Base-by-base conservation (phyloP, 1,140 invertebrate species). In the Procambarus virginalis region DNA sequence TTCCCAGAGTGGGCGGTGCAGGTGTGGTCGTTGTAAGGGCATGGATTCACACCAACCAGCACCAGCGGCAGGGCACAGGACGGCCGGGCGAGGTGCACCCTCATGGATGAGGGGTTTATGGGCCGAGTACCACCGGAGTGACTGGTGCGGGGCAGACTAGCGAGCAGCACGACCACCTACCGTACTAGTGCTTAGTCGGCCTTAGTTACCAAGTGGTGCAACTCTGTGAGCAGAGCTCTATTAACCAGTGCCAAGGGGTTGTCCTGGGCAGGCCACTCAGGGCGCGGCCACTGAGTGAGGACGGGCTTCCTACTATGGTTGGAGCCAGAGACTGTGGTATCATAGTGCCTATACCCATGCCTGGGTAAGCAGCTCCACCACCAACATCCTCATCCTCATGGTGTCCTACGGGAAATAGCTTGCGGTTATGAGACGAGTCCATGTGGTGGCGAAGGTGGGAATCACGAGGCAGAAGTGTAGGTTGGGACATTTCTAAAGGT, bases 201-300 rank as follows among this genome's bases (percentile, higher is more conserved):
- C 85, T 91, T 91, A 68, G 90, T 87, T 34, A 91, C 90, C 75
- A 91, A 79, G 60, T 91, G 90, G 76, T 91, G 90, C 82, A 91
- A 84, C 77, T 91, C 85, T 45, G 90, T 84, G n/a, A 91, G 64
- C 12, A 91, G 86, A 68, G 85, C 84, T 48, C 90, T 83, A 75
- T 89, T 87, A 60, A 89, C 84, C 81, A 89, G 70, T 46, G 89
- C 76, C 89, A 86, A 48, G 64, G 90, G 89, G 83, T 89, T 78
- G 70, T 92, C 91, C 76, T 88, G 85, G 58, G 90, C 45, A 82
- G 86, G 80, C 91, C 89, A 82, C 49, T 85, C 91, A 51, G 90
- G 86, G 77, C 84, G 90, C 22, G 84, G 55, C 64, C 78, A 81
- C 12, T 45, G 64, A 77, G 49, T 51, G 81, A 76, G 79, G 91